Percentiles rank a stretch among this genome's conserved stretches.
phyloP scores from a whole-genome alignment of 2,888 invertebrate species.

The Cryptus armator region DNA sequence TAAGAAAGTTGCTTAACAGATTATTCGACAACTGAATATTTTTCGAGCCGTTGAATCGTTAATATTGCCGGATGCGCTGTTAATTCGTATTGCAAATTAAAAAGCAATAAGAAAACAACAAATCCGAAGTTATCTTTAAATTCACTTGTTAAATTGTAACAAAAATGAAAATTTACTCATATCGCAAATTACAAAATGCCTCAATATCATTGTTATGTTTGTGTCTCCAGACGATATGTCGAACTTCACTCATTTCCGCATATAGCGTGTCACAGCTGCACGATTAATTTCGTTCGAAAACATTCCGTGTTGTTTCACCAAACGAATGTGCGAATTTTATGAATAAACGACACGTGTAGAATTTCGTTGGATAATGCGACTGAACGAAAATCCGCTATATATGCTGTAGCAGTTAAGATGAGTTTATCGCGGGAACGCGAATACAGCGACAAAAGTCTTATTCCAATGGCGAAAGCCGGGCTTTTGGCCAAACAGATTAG shows the following conservation, averaged over 20 bases:
- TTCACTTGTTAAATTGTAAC: too few species aligned
- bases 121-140: too few species aligned
- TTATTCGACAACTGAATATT: too few species aligned
- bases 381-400: background rate
- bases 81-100: too few species aligned
- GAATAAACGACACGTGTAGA: background rate
- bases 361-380: background rate
- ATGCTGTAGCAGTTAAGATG: background rate
- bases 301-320: background rate
- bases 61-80: too few species aligned
- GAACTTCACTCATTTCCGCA: background rate
- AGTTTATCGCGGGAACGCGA: background rate
- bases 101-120: too few species aligned
- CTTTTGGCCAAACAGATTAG: constrained; percentile 77
- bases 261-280: background rate
- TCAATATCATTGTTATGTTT: background rate
- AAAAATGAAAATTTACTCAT: too few species aligned
- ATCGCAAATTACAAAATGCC: constrained; percentile 1
- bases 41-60: too few species aligned
- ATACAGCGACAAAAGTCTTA: constrained; percentile 1
- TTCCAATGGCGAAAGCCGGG: constrained; percentile 62
- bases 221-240: background rate
- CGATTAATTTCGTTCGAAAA: background rate
- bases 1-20: too few species aligned
- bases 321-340: background rate